Evolutionary conservation across 2,113 vertebrate species (phyloP), one percentile per base, ranked within the genome.

Genomic region (Proteles cristata): DNA sequence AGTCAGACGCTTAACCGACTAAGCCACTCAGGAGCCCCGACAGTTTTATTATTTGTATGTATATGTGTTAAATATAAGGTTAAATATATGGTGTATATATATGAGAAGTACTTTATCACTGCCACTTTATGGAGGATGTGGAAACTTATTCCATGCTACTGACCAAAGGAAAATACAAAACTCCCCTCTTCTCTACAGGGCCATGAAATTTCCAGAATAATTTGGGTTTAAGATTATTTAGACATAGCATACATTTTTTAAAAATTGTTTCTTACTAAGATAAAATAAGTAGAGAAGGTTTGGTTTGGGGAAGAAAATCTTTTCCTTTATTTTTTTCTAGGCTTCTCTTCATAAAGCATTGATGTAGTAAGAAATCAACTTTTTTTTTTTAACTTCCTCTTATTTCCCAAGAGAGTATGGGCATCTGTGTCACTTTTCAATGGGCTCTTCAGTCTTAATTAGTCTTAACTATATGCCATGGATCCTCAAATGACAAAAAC

Each of bases 341-440:
- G 31, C 7, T 93, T 2, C 33, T 88, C 33, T 88, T 97, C 81
- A 55, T 93, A 82, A 89, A 94, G 73, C 14, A 91, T 53, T 79
- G 45, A 74, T 82, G 11, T 12, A 73, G 45, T 85, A 94, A 81
- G 69, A 88, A 93, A 71, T 89, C 31, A 28, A 11, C 50, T 96
- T 77, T 83, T 68, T 33, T 76, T 28, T 79, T 76, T 63, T 63
- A 8, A 83, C 53, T 97, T 94, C 63, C 69, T 96, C 26, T 89
- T 71, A 65, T 82, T 94, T 97, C n/a, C 55, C 86, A 83, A 93
- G 68, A 94, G 33, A 81, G 28, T 50, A 33, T 63, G 55, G 94
- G 50, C 71, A 95, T 91, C 92, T 97, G 43, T 93, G 65, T 82
- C 26, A 87, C 55, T 89, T 96, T 97, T 96, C 87, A 97, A 55